A percentile compares a stretch with the other conserved stretches of the same genome.
Evolutionary conservation across 2,797 vertebrate genomes (phyloP).

Genomic region (Hirundo rustica): DNA sequence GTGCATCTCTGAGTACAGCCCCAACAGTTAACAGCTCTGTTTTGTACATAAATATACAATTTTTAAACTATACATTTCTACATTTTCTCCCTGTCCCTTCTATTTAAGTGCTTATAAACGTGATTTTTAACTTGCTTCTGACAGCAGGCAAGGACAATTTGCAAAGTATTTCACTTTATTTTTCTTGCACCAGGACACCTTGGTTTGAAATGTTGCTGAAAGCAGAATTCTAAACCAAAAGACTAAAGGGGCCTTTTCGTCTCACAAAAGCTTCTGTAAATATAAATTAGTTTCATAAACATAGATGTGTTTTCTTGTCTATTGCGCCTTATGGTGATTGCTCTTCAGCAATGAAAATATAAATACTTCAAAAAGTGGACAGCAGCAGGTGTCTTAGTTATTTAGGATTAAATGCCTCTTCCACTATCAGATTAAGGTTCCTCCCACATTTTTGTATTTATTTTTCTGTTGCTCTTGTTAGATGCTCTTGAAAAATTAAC

Average conservation of each 20-base stretch:
- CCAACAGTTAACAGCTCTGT: neutral
- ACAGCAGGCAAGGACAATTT: neutral
- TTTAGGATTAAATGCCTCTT: neutral
- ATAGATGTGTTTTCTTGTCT: neutral
- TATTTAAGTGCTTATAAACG: neutral
- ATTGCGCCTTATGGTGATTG: neutral
- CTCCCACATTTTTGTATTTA: neutral
- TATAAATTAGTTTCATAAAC: neutral
- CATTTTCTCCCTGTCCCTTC: neutral
- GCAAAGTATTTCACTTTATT: neutral
- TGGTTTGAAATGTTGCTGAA: neutral
- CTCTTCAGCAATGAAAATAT: neutral
- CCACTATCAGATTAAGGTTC: neutral
- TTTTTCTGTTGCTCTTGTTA: neutral
- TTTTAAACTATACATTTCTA: neutral
- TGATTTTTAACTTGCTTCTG: neutral
- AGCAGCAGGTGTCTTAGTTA: neutral
- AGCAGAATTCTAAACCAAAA: neutral
- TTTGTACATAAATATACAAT: neutral
- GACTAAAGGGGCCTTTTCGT: neutral
- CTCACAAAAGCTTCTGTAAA: neutral
- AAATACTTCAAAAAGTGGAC: neutral
- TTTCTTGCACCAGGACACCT: neutral
- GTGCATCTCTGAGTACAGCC: neutral
- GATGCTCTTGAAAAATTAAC: neutral